Evolutionary conservation across 1,140 invertebrate species (phyloP).

Genomic region (Latrodectus geometricus): DNA sequence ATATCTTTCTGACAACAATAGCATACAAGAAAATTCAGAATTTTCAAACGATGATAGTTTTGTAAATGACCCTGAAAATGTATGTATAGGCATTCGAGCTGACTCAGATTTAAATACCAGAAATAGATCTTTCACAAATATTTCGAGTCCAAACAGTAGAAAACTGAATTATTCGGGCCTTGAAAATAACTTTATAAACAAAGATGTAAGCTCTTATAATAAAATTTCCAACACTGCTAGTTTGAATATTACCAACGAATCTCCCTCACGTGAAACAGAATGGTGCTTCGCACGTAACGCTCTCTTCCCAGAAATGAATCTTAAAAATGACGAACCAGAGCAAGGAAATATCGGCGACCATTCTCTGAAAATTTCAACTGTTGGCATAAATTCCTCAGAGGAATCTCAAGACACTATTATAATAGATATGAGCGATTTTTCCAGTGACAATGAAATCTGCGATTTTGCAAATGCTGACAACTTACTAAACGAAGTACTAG

Average conservation of each 20-base stretch:
- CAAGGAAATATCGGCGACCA: neutral
- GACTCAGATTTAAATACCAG: neutral
- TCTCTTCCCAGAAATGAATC: neutral
- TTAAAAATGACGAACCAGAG: neutral
- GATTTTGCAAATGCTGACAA: neutral
- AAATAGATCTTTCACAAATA: neutral
- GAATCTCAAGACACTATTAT: neutral
- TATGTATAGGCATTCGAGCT: neutral
- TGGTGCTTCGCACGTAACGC: neutral
- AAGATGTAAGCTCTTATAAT: neutral
- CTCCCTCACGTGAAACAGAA: neutral
- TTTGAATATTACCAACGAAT: neutral
- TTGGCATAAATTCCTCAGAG: neutral
- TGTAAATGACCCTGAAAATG: neutral
- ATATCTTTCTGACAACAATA: no score
- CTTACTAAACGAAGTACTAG: neutral
- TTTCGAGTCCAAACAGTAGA: neutral
- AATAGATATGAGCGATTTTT: neutral
- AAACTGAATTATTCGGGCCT: neutral
- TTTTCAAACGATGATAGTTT: no score
- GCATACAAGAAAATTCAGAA: no score
- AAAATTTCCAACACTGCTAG: neutral
- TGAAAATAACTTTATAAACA: neutral
- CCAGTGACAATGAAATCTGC: neutral
- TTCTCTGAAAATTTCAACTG: neutral